Evolutionary conservation across 2,113 vertebrate species (phyloP), one percentile per base, ranked within the genome.

Genomic region (Xyliphius kryptos): DNA sequence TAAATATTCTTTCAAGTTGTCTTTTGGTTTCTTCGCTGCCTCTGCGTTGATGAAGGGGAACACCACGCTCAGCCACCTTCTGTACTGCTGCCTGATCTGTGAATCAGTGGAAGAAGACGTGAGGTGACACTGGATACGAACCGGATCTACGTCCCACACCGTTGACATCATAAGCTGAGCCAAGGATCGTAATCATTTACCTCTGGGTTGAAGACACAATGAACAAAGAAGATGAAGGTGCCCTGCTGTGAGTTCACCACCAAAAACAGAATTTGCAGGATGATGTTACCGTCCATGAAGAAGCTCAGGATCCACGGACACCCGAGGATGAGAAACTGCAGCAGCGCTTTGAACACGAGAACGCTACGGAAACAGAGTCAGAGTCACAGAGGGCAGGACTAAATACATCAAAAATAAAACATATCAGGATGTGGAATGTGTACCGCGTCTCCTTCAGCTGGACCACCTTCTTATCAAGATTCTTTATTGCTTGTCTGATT

Each of bases 271-370:
- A 6, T 10, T 0, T 9, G 0, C n/a, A 57, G 5, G 1, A 15
- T 11, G 3, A 0, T 1, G 55, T 9, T 22, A 9, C 0, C 0
- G 0, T 11, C 2, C 12, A 1, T 14, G 5, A 43, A 53, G 11
- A 63, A 63, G n/a, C 43, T 62, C 9, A 69, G 52, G 15, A 12
- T 19, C 71, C 67, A 73, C 9, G 62, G 20, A 5, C 57, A 61
- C 3, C 62, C 53, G n/a, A 73, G 62, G 26, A 73, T 37, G 20
- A 69, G 8, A 41, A 53, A 66, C 62, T 66, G 71, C 13, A 32
- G 2, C 20, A 69, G 14, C 13, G 51, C 41, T 69, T 69, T 73
- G 44, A 56, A 53, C 2, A 19, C 8, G 2, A 59, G 44, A 36
- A 9, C 54, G 43, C 66, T 68, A 17, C 8, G 61, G 3, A 48